Evolutionary conservation across 2,888 invertebrate species (phyloP), one percentile per base, ranked within the genome.

Genomic region (Drosophila maculinotata): DNA sequence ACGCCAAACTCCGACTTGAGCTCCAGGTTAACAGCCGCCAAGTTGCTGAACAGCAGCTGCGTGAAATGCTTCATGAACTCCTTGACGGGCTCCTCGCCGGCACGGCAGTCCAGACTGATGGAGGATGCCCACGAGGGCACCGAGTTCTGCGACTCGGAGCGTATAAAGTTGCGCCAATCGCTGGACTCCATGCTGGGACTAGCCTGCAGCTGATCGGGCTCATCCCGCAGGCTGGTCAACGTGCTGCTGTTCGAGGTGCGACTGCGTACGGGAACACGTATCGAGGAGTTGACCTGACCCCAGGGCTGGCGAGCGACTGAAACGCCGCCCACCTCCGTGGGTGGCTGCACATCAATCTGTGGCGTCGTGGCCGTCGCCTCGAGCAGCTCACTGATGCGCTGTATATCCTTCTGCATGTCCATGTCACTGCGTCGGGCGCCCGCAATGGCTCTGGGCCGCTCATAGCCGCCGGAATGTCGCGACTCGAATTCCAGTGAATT

Each of bases 61-160:
- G 95, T 94, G 88, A 95, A 95, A 42, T 91, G 91, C 76, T 94
- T 93, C 94, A 95, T 95, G 79, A 95, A 95, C 66, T 94, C 93
- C 57, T 93, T 93, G 1, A 93, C 93, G 1, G 92, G 92, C 69
- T 93, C 92, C 76, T 94, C 94, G 6, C 93, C 92, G 49, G 93
- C 93, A 70, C 94, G 94, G 23, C 90, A 91, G 64, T 94, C 94
- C 39, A 93, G 91, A 39, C 94, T 94, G 36, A 94, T 92, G 65
- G 93, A 94, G 8, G 94, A 94, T 8, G 93, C 93, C 93, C 93
- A 94, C 1, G 94, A 94, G 66, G 94, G 94, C 52, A 94, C 93
- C 0, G 94, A 94, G 45, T 93, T 93, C 63, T 94, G 94, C 0
- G 94, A 94, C 56, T 93, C 94, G 12, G 92, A 92, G 45, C 92